Percentiles rank a stretch among this genome's conserved stretches.
Evolutionary conservation across 1,140 invertebrate species (phyloP).

Genomic region (Bathynomus jamesi): DNA sequence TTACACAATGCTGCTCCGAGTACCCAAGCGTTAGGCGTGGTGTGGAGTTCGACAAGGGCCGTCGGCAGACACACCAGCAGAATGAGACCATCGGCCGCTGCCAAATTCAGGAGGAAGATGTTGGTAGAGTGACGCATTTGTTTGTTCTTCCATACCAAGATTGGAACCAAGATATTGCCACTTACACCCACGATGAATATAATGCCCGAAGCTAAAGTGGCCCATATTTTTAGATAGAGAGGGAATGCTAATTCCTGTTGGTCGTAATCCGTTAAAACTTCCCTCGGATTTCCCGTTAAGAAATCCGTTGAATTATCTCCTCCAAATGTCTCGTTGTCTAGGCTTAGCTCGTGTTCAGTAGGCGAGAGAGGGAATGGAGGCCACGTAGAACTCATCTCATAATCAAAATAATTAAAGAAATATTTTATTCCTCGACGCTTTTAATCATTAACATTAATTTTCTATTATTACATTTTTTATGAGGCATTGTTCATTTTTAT

Average conservation of each 20-base stretch:
- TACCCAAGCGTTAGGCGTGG: constrained; percentile 78
- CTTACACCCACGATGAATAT: constrained; percentile 77
- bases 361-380: too few relatives aligned
- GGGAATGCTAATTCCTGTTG: neutral
- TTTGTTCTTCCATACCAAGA: constrained; percentile 80
- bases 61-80: constrained; percentile 81
- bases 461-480: too few relatives aligned
- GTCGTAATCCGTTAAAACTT: neutral
- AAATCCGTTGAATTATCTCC: too few relatives aligned
- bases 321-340: too few relatives aligned
- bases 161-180: constrained; percentile 81
- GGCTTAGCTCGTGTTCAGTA: too few relatives aligned
- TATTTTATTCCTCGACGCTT: too few relatives aligned
- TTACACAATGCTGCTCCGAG: constrained; percentile 85
- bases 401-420: too few relatives aligned
- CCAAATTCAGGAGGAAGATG: constrained; percentile 86
- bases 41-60: constrained; percentile 79
- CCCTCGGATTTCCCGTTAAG: too few relatives aligned
- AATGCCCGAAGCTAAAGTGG: neutral
- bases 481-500: too few relatives aligned
- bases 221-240: neutral
- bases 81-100: constrained; percentile 83
- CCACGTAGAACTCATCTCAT: too few relatives aligned
- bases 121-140: constrained; percentile 92
- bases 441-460: too few relatives aligned